These are phyloP conservation scores for Nanorana parkeri DNA, from an alignment of 2,113 vertebrate species.

Conservation along the genomic window DNA sequence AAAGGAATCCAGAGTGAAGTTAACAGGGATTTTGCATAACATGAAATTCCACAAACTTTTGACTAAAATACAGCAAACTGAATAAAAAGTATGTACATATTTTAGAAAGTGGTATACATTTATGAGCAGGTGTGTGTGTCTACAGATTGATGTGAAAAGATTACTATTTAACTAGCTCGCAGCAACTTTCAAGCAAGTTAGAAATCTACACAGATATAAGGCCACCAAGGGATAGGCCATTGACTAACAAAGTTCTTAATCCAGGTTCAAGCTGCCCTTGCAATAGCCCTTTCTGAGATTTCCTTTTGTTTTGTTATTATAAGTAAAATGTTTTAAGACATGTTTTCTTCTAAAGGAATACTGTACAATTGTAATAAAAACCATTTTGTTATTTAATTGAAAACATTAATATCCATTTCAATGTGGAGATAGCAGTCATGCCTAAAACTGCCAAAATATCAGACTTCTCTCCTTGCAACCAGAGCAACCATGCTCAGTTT, in stretches of 20 bases:
- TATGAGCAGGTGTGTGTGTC: background rate
- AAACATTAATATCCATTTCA: no score
- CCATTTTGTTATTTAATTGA: no score
- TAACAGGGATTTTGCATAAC: conserved; percentile 22
- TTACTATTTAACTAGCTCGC: background rate
- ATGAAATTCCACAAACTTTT: conserved; percentile 22
- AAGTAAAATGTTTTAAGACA: no score
- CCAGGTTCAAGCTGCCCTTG: no score
- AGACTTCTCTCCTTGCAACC: no score
- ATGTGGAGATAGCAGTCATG: no score
- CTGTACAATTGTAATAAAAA: no score
- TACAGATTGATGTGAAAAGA: background rate
- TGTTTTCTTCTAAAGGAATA: no score
- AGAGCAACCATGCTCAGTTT: no score
- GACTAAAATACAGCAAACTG: conserved; percentile 10
- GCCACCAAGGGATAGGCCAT: background rate
- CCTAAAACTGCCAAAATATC: no score
- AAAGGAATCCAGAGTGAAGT: conserved; percentile 20
- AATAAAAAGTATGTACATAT: conserved; percentile 50
- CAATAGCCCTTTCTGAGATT: no score
- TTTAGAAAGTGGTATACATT: conserved; percentile 28
- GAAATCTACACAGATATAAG: background rate
- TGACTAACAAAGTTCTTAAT: background rate
- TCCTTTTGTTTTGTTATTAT: no score
- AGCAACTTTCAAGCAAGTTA: conserved; percentile 8